Evolutionary conservation across 2,113 vertebrate genomes (phyloP).

Genomic region (Eleginops maclovinus): DNA sequence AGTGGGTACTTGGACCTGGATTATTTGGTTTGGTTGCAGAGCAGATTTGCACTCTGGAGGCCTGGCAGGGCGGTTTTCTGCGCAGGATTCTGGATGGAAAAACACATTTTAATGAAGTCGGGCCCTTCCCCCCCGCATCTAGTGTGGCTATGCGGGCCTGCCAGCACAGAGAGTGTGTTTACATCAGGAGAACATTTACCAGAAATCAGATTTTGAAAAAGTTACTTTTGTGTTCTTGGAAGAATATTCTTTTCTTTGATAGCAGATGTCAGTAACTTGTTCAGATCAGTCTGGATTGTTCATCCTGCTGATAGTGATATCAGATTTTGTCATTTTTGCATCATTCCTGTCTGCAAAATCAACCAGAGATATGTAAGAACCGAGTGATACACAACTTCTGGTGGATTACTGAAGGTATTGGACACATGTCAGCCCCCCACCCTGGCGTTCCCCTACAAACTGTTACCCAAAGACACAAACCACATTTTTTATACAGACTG

Average conservation of each 20-base stretch:
- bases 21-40: constrained; percentile 70
- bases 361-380: no score
- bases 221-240: constrained; percentile 6
- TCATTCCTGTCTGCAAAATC: no score
- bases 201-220: not conserved
- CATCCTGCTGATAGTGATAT: not conserved
- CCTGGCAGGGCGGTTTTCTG: constrained; percentile 41
- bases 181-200: constrained; percentile 35
- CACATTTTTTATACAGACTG: no score
- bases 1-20: constrained; percentile 57
- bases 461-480: no score
- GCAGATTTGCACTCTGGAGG: constrained; percentile 64
- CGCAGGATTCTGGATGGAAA: constrained; percentile 68
- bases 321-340: no score
- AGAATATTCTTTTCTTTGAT: not conserved
- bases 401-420: no score
- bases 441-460: no score
- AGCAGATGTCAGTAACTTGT: not conserved
- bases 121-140: constrained; percentile 43
- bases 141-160: constrained; percentile 27
- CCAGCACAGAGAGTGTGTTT: constrained; percentile 33
- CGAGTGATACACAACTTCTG: not conserved
- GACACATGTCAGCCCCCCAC: no score
- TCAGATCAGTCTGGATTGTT: not conserved
- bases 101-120: constrained; percentile 72